These are phyloP conservation scores for Neodiprion pinetum DNA, from an alignment of 1,140 invertebrate species.

Conservation along the genomic window DNA sequence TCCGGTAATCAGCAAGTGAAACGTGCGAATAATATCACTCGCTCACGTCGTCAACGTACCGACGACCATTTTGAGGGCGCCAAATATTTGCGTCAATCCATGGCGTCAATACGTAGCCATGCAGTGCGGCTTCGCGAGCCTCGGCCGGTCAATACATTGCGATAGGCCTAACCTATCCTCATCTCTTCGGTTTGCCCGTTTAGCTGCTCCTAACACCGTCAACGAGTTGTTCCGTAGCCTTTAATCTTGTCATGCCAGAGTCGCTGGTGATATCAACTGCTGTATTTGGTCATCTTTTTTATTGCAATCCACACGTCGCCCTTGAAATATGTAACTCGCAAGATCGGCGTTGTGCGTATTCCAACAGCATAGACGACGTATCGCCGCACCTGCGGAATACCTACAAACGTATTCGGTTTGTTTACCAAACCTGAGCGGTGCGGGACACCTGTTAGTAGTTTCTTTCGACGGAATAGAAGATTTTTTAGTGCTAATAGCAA, in stretches of 20 bases:
- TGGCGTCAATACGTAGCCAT: slow-evolving; percentile 32
- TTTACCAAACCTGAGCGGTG: not conserved
- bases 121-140: slow-evolving; percentile 23
- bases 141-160: slow-evolving; percentile 35
- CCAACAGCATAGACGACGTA: not conserved
- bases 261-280: not conserved
- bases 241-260: not conserved
- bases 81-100: slow-evolving; percentile 48
- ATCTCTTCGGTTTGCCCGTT: not conserved
- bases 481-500: no score
- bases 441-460: not conserved
- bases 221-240: not conserved
- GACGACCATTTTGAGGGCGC: slow-evolving; percentile 48
- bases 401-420: not conserved
- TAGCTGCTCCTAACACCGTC: not conserved
- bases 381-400: not conserved
- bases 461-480: no score
- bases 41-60: slow-evolving; percentile 8
- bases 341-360: not conserved
- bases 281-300: not conserved
- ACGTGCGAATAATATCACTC: not conserved
- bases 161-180: slow-evolving; percentile 38
- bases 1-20: not conserved
- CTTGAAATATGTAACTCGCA: not conserved
- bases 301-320: not conserved